Conservation (phyloP, 1,140 invertebrate genomes). For the Anoplolepis gracilipes region DNA sequence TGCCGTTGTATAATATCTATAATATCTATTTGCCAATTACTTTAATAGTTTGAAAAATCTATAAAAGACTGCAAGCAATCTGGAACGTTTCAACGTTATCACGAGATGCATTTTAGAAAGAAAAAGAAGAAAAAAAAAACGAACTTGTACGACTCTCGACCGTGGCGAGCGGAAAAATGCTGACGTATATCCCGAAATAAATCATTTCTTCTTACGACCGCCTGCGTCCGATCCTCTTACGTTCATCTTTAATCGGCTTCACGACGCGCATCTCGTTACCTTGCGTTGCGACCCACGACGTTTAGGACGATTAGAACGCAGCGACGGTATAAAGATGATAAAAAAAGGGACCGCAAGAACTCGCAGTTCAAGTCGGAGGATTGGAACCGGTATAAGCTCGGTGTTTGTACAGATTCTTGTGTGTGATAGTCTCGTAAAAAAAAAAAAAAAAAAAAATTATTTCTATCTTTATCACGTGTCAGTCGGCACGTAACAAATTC, state of each 20-base stretch:
- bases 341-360: background rate
- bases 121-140: background rate
- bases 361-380: background rate
- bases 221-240: slow-evolving; percentile 55
- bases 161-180: slow-evolving; percentile 3
- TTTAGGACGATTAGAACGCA: slow-evolving; percentile 51
- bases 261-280: slow-evolving; percentile 58
- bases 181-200: slow-evolving; percentile 35
- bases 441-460: background rate
- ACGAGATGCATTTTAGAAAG: background rate
- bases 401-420: background rate
- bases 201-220: slow-evolving; percentile 39
- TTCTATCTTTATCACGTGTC: background rate
- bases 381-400: slow-evolving; percentile 9
- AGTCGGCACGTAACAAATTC: background rate
- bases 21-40: background rate
- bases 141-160: background rate
- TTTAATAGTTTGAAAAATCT: slow-evolving; percentile 2
- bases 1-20: too few species aligned
- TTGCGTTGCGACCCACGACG: slow-evolving; percentile 13
- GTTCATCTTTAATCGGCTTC: slow-evolving; percentile 60
- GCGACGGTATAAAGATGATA: slow-evolving; percentile 10
- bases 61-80: background rate
- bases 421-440: background rate
- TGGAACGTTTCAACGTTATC: background rate